phyloP scores from a whole-genome alignment of 2,797 vertebrate genomes.

The Crax fasciolata region DNA sequence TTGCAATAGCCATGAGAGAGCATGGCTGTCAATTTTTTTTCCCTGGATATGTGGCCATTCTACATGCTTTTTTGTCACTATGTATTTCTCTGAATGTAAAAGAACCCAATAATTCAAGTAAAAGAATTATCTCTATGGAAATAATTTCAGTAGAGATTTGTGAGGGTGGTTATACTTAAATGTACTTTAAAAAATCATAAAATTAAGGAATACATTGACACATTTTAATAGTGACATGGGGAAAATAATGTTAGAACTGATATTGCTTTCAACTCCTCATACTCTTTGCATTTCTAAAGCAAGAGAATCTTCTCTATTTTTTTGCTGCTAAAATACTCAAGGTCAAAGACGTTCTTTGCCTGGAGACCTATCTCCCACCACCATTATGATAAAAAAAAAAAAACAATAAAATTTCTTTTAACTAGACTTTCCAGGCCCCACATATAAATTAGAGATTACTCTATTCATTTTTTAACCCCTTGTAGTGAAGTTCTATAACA shows the following conservation, averaged over 20 bases:
- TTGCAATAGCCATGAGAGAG: neutral
- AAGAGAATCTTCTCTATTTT: neutral
- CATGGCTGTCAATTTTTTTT: neutral
- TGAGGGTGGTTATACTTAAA: neutral
- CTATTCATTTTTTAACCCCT: neutral
- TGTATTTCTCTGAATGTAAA: neutral
- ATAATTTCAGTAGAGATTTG: neutral
- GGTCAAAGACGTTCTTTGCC: neutral
- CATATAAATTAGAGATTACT: neutral
- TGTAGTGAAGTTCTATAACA: neutral
- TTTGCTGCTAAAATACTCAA: neutral
- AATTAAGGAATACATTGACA: neutral
- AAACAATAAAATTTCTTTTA: neutral
- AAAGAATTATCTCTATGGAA: neutral
- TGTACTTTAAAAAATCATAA: neutral
- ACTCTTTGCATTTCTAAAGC: neutral
- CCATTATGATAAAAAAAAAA: neutral
- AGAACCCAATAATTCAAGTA: neutral
- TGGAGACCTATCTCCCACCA: neutral
- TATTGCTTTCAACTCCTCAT: neutral
- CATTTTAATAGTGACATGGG: neutral
- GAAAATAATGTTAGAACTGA: neutral
- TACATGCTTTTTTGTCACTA: neutral
- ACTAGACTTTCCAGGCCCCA: neutral
- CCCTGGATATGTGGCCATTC: neutral